Evolutionary conservation across 2,888 invertebrate species (phyloP).

Genomic region (Panopea generosa): DNA sequence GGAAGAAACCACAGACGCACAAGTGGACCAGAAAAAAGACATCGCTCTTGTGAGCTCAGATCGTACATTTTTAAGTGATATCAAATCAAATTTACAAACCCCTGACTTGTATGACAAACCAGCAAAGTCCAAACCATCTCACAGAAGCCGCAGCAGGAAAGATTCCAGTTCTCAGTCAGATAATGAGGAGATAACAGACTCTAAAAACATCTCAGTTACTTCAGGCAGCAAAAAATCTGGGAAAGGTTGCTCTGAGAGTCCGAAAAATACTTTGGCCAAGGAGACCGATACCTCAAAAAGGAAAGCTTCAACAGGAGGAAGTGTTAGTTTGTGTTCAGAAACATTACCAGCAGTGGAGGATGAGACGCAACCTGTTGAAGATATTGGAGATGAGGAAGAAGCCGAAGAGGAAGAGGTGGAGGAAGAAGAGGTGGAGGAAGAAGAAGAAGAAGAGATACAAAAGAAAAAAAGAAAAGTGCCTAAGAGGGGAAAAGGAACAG

Average conservation of each 20-base stretch:
- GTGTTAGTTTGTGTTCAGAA: conserved; percentile 41
- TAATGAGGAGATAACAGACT: conserved; percentile 27
- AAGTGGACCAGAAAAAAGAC: conserved; percentile 46
- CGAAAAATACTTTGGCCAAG: conserved; percentile 14
- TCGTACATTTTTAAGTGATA: conserved; percentile 52
- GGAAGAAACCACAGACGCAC: conserved; percentile 33
- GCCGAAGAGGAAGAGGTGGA: conserved; percentile 2
- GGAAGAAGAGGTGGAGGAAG: conserved; percentile 13
- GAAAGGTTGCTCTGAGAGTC: conserved; percentile 41
- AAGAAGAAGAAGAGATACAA: conserved; percentile 16
- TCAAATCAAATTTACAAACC: conserved; percentile 46
- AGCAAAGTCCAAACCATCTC: conserved; percentile 42
- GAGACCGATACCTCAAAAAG: conserved; percentile 9
- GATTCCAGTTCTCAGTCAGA: conserved; percentile 50
- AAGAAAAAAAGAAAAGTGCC: conserved; percentile 18
- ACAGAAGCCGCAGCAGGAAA: conserved; percentile 34
- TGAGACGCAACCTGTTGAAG: conserved; percentile 29
- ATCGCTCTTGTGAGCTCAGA: conserved; percentile 25
- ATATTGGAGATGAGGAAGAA: neutral
- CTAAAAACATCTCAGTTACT: conserved; percentile 30
- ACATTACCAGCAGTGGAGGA: conserved; percentile 50
- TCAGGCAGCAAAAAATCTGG: conserved; percentile 37
- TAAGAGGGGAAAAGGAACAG: neutral
- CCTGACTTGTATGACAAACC: conserved; percentile 34
- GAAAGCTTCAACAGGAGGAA: conserved; percentile 27